A percentile compares a stretch with the other conserved stretches of the same genome.
These are phyloP conservation scores for Porphyrio hochstetteri DNA, from an alignment of 2,113 vertebrate genomes.

Conservation along the genomic window DNA sequence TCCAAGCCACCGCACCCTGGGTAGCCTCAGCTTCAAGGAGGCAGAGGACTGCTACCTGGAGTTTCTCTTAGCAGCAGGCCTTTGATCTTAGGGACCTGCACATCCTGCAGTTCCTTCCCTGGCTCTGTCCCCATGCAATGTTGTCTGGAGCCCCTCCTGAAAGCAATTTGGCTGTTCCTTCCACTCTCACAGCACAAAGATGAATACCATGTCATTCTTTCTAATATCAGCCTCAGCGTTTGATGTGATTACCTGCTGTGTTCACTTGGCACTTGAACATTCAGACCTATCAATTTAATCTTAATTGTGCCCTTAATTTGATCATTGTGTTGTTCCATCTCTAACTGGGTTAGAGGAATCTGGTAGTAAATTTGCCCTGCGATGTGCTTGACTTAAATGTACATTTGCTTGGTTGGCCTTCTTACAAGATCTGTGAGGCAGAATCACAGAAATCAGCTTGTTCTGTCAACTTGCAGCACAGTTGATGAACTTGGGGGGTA, in stretches of 20 bases:
- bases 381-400: not conserved
- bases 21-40: not conserved
- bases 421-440: not conserved
- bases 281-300: conserved; percentile 48
- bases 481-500: not conserved
- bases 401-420: not conserved
- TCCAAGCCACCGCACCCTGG: not conserved
- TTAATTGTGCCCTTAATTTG: conserved; percentile 56
- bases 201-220: conserved; percentile 8
- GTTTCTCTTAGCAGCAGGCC: not conserved
- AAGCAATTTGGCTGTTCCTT: not conserved
- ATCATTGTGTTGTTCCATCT: conserved; percentile 34
- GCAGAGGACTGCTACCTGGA: not conserved
- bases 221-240: conserved; percentile 18
- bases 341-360: conserved; percentile 16
- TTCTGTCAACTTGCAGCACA: not conserved
- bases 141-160: not conserved
- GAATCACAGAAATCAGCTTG: not conserved
- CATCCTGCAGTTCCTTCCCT: not conserved
- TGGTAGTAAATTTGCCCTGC: conserved; percentile 19
- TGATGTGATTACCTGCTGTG: conserved; percentile 26
- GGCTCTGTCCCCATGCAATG: accelerated
- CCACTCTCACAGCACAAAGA: not conserved
- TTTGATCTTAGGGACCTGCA: not conserved
- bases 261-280: conserved; percentile 28